phyloP scores from a whole-genome alignment of 1,140 invertebrate species.

The Cataglyphis hispanica region DNA sequence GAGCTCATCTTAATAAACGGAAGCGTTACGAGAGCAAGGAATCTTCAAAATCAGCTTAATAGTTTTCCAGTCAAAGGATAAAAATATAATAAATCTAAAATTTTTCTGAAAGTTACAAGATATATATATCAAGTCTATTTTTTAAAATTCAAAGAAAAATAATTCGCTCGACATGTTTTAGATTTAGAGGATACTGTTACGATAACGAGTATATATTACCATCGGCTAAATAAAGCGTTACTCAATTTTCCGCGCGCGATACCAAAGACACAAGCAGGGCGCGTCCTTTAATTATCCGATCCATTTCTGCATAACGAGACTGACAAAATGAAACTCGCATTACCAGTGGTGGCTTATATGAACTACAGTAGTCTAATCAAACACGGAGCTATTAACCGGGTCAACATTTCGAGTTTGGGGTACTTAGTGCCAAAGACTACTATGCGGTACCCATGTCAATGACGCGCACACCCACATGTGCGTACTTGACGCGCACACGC shows the following conservation, averaged over 20 bases:
- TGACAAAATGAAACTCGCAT: slow-evolving; percentile 59
- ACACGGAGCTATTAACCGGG: slow-evolving; percentile 83
- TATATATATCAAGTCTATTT: no score
- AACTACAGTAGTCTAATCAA: slow-evolving; percentile 84
- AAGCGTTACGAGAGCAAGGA: not conserved
- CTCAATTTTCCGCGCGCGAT: slow-evolving; percentile 24
- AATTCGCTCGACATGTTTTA: not conserved
- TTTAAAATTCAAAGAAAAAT: not conserved
- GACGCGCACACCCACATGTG: slow-evolving; percentile 21
- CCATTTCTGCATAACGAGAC: slow-evolving; percentile 39
- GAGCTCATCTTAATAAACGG: not conserved
- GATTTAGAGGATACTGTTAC: not conserved
- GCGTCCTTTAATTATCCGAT: slow-evolving; percentile 54
- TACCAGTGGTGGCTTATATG: slow-evolving; percentile 75
- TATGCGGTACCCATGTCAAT: slow-evolving; percentile 61
- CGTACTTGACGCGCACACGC: slow-evolving; percentile 1
- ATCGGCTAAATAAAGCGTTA: not conserved
- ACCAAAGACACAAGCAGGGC: not conserved
- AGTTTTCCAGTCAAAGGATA: not conserved
- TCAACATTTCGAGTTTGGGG: slow-evolving; percentile 79
- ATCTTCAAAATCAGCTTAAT: not conserved
- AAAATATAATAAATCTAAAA: not conserved
- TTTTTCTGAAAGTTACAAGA: no score
- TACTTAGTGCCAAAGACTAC: slow-evolving; percentile 76
- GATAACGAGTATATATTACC: not conserved